phyloP scores from a whole-genome alignment of 2,888 invertebrate species.

The Myathropa florea region DNA sequence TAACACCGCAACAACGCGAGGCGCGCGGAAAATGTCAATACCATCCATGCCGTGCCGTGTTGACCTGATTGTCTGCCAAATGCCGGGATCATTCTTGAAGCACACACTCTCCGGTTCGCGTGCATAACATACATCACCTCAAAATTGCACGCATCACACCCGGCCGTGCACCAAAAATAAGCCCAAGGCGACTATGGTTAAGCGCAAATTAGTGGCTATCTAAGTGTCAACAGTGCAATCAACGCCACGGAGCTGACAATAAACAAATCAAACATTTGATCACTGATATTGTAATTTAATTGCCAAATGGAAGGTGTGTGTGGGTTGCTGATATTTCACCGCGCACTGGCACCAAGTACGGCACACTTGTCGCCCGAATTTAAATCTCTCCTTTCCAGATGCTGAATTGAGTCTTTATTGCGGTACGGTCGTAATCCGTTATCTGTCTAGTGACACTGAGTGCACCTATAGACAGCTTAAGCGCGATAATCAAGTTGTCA shows the following conservation, averaged over 20 bases:
- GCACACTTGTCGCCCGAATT: neutral
- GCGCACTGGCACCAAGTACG: neutral
- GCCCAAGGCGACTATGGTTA: constrained; percentile 44
- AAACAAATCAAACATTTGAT: constrained; percentile 42
- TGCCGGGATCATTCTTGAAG: neutral
- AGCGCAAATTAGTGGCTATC: constrained; percentile 36
- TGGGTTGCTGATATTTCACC: neutral
- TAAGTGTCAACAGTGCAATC: constrained; percentile 33
- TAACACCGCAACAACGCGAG: neutral
- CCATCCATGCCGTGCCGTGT: neutral
- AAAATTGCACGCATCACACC: neutral
- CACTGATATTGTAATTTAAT: constrained; percentile 38
- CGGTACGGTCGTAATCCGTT: neutral
- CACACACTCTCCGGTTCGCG: neutral
- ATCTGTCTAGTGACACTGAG: neutral
- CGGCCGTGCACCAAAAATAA: constrained; percentile 35
- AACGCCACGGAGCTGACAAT: constrained; percentile 23
- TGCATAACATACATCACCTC: neutral
- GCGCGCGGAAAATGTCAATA: neutral
- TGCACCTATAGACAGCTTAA: neutral
- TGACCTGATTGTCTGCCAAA: neutral
- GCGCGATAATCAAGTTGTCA: neutral
- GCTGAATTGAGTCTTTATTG: neutral
- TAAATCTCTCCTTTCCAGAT: neutral
- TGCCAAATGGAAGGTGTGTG: constrained; percentile 31